Evolutionary conservation across 2,797 vertebrate genomes (phyloP).

Genomic region (Silurus aristotelis): DNA sequence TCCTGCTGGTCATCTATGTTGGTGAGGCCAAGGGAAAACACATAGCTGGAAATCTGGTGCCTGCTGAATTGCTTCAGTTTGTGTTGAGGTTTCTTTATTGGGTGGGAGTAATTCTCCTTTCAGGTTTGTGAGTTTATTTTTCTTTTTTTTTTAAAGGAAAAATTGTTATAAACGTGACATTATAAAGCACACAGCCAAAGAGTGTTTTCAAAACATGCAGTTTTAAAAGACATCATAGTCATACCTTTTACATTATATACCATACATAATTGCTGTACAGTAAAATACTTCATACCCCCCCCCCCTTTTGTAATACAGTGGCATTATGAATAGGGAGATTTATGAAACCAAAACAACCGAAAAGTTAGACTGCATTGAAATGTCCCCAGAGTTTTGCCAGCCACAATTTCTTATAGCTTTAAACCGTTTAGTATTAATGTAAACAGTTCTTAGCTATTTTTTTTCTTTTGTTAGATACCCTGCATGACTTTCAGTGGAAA

Average conservation of each 20-base stretch:
- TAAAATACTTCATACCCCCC: too few relatives aligned
- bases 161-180: neutral
- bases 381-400: neutral
- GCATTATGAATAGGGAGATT: too few relatives aligned
- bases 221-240: too few relatives aligned
- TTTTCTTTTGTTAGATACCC: neutral
- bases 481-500: neutral
- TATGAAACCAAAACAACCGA: too few relatives aligned
- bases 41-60: constrained; percentile 23
- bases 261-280: too few relatives aligned
- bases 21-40: constrained; percentile 3
- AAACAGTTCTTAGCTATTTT: neutral
- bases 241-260: too few relatives aligned
- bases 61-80: constrained; percentile 16
- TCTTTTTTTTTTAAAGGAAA: neutral
- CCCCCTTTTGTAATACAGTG: too few relatives aligned
- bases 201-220: neutral
- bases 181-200: neutral
- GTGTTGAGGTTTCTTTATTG: constrained; percentile 13
- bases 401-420: neutral
- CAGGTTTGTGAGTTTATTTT: neutral
- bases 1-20: constrained; percentile 37
- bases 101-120: constrained; percentile 2
- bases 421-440: neutral
- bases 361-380: too few relatives aligned